Conservation (phyloP, 2,797 vertebrate species). For the Brachyalestes nurse region DNA sequence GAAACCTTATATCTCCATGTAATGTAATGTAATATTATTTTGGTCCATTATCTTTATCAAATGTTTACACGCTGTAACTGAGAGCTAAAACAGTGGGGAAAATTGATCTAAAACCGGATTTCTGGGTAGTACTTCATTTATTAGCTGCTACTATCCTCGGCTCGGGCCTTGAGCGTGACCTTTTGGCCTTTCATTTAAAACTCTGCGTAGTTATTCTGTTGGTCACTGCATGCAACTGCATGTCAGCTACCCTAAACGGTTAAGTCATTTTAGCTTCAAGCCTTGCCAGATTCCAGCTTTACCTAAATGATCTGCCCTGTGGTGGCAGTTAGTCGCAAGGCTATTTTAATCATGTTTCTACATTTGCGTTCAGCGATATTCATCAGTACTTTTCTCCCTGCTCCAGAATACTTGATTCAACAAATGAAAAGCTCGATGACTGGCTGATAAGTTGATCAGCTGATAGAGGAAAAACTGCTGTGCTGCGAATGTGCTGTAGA, state of each 20-base stretch:
- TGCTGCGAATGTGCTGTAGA: neutral
- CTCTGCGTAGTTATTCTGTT: neutral
- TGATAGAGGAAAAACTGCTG: neutral
- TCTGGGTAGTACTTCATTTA: neutral
- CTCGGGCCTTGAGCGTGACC: neutral
- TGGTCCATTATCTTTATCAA: too few relatives aligned
- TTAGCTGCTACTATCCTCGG: neutral
- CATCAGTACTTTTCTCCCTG: neutral
- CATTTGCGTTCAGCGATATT: neutral
- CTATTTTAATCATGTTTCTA: neutral
- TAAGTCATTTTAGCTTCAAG: neutral
- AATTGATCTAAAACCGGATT: neutral
- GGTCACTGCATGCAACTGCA: neutral
- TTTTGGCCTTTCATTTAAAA: neutral
- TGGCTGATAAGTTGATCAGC: constrained; percentile 7
- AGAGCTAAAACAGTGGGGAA: too few relatives aligned
- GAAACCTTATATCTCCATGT: too few relatives aligned
- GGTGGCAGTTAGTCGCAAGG: neutral
- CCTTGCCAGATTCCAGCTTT: neutral
- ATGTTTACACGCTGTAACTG: too few relatives aligned
- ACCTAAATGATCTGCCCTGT: neutral
- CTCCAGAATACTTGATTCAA: neutral
- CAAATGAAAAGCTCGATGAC: neutral
- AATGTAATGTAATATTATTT: too few relatives aligned
- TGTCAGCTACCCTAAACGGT: neutral